Evolutionary conservation across 2,888 invertebrate species (phyloP).

Genomic region (Erebia ligea): DNA sequence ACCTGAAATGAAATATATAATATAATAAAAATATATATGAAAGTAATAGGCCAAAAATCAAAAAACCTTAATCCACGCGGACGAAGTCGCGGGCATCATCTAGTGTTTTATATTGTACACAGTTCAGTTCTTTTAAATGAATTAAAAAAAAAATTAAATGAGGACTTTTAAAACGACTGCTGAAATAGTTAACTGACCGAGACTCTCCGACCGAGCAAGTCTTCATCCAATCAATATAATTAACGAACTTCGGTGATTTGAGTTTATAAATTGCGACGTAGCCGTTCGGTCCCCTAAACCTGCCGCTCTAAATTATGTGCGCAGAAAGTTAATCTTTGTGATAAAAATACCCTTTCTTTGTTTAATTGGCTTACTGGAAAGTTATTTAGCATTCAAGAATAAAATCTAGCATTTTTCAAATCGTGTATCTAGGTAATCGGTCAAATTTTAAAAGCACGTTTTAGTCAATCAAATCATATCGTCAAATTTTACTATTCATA

Average conservation of each 20-base stretch:
- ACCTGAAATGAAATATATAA: too few relatives aligned
- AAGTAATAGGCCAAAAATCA: too few relatives aligned
- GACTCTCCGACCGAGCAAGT: conserved; percentile 67
- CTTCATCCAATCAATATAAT: conserved; percentile 75
- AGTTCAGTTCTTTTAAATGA: too few relatives aligned
- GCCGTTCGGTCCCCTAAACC: conserved; percentile 69
- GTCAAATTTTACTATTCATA: background rate
- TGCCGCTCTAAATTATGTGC: conserved; percentile 79
- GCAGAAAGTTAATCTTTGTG: conserved; percentile 77
- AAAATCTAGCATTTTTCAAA: background rate
- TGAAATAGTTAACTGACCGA: conserved; percentile 44
- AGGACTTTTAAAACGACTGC: background rate
- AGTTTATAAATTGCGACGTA: conserved; percentile 71
- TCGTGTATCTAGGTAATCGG: too few relatives aligned
- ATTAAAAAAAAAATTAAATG: too few relatives aligned
- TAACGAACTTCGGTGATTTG: conserved; percentile 82
- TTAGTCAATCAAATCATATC: too few relatives aligned
- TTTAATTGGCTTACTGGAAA: conserved; percentile 32
- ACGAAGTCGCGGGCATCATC: too few relatives aligned
- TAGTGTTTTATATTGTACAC: too few relatives aligned
- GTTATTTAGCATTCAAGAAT: background rate
- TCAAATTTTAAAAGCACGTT: background rate
- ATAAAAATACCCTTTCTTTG: conserved; percentile 61
- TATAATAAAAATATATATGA: too few relatives aligned
- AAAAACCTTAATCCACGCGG: too few relatives aligned